Evolutionary conservation across 2,113 vertebrate genomes (phyloP).

Genomic region (Hippocampus mohnikei): DNA sequence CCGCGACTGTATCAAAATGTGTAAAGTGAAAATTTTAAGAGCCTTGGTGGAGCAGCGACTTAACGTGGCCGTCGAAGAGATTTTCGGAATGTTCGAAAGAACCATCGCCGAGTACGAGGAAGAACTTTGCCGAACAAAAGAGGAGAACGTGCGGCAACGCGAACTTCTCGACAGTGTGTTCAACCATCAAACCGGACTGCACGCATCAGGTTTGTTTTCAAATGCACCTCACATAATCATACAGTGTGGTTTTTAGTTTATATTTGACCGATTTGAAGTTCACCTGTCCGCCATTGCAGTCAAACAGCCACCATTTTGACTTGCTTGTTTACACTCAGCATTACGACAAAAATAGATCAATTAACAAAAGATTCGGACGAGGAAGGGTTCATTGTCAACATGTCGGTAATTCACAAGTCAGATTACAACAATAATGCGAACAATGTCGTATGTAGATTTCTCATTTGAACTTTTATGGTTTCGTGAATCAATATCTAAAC

Average conservation of each 20-base stretch:
- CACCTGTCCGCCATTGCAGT: not conserved
- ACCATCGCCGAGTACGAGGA: conserved; percentile 3
- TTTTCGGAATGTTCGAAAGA: conserved; percentile 6
- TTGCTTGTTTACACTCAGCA: not conserved
- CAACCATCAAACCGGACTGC: not conserved
- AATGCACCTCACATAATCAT: not conserved
- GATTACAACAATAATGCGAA: too few species aligned
- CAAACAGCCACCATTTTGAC: not conserved
- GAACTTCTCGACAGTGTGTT: not conserved
- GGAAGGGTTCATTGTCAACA: too few species aligned
- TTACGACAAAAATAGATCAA: not conserved
- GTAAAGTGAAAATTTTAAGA: not conserved
- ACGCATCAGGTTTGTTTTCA: not conserved
- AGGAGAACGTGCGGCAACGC: conserved; percentile 6
- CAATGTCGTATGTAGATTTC: too few species aligned
- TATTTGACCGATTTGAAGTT: not conserved
- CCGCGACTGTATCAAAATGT: not conserved
- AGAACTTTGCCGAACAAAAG: conserved; percentile 5
- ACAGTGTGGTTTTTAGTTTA: not conserved
- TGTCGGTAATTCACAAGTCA: too few species aligned
- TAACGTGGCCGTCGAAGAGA: conserved; percentile 3
- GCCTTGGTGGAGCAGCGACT: conserved; percentile 3
- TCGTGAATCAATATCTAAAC: too few species aligned
- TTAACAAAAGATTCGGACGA: too few species aligned
- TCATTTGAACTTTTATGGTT: too few species aligned